These are phyloP conservation scores for Fulmarus glacialis DNA, from an alignment of 2,113 vertebrate species.

Conservation along the genomic window DNA sequence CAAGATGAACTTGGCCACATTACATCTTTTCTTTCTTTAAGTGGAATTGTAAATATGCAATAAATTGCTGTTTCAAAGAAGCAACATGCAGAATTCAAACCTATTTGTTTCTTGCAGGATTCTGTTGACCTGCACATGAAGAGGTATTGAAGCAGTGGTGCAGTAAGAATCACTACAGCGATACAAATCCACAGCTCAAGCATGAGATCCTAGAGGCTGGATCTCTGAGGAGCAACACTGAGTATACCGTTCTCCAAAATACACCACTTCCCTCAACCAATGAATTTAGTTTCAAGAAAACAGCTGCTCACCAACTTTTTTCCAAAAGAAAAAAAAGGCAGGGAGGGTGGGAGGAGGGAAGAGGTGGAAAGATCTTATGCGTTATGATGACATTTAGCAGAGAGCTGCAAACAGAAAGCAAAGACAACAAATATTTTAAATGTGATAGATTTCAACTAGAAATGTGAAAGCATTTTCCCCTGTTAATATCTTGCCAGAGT, in stretches of 20 bases:
- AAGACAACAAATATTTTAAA: neutral
- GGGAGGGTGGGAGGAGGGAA: neutral
- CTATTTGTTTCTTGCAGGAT: constrained; percentile 17
- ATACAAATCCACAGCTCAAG: constrained; percentile 3
- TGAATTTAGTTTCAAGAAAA: neutral
- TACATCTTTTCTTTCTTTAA: constrained; percentile 29
- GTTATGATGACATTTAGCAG: neutral
- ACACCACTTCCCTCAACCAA: neutral
- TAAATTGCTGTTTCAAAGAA: constrained; percentile 12
- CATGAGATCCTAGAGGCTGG: neutral
- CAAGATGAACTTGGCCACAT: constrained; percentile 15
- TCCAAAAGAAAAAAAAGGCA: neutral
- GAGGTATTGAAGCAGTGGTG: neutral
- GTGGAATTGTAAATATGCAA: neutral
- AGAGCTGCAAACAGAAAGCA: neutral
- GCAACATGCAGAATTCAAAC: constrained; percentile 61
- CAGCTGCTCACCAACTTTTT: neutral
- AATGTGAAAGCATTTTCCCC: neutral
- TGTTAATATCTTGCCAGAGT: neutral
- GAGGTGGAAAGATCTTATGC: neutral
- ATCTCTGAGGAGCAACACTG: neutral
- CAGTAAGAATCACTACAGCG: neutral
- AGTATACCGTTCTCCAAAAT: neutral
- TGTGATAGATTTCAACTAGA: neutral
- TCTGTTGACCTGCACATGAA: neutral